Evolutionary conservation across 1,140 invertebrate species (phyloP).

Genomic region (Drosophila virilis): DNA sequence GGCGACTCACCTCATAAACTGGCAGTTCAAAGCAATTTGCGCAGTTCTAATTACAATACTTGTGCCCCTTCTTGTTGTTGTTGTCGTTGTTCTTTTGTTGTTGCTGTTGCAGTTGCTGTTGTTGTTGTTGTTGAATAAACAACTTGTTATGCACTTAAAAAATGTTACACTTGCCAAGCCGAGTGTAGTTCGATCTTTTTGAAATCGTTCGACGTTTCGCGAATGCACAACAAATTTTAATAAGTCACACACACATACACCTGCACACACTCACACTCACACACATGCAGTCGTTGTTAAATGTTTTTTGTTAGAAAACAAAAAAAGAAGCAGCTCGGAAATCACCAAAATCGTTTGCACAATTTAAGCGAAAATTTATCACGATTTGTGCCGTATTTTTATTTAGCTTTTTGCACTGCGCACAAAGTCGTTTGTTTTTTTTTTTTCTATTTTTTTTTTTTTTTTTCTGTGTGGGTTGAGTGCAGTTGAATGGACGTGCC

Average conservation of each 20-base stretch:
- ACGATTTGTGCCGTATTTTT: constrained; percentile 59
- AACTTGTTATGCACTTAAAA: constrained; percentile 30
- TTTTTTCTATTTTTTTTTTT: constrained; percentile 23
- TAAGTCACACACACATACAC: constrained; percentile 55
- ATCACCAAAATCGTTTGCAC: constrained; percentile 71
- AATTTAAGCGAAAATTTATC: constrained; percentile 76
- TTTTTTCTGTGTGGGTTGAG: constrained; percentile 61
- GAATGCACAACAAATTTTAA: constrained; percentile 71
- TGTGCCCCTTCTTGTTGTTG: constrained; percentile 33
- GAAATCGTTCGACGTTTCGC: constrained; percentile 48
- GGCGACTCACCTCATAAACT: constrained; percentile 34
- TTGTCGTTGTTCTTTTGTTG: constrained; percentile 4
- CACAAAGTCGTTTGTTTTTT: constrained; percentile 61
- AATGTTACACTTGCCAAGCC: constrained; percentile 57
- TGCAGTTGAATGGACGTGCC: constrained; percentile 69
- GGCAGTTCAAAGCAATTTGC: constrained; percentile 64
- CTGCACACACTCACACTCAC: constrained; percentile 6
- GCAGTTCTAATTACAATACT: constrained; percentile 73
- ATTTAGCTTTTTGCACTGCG: constrained; percentile 55
- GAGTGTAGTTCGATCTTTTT: constrained; percentile 40
- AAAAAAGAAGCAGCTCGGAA: constrained; percentile 37
- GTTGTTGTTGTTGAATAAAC: constrained; percentile 31
- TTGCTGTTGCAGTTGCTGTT: constrained; percentile 22
- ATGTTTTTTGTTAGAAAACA: constrained; percentile 21
- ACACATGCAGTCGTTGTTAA: constrained; percentile 43